Base-by-base conservation (phyloP, 2,888 invertebrate species). In the Dryococelus australis region DNA sequence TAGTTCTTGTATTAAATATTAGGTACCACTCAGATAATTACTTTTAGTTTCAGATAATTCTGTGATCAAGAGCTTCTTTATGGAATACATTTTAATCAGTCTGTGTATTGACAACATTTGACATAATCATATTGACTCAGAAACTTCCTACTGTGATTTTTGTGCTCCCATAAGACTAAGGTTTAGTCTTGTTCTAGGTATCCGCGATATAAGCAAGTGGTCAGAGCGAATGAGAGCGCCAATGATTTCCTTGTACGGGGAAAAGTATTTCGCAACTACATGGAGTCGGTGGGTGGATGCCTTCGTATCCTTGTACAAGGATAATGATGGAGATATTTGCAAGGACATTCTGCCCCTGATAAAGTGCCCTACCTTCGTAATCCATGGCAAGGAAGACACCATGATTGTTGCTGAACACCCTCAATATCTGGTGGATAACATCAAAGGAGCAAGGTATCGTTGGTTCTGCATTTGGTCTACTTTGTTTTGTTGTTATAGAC, bases 381-480 rank as follows among this genome's bases (percentile, higher is more conserved):
- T 98, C 84, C 97, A 98, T 91, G 98, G 98, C 0, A 94, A 94
- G 89, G 96, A 97, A 91, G 98, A 98, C 92, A 95, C 96, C 0
- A 93, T 98, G 92, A 95, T 98, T 3, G 95, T 95, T 0, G 91
- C 93, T 28, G 95, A 96, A 88, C 98, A 98, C 93, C 94, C 96
- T 0, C 93, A 95, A 0, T 96, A 96, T 92, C 92, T 98, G 28
- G 93, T 94, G 86, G 93, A 95, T 24, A 93, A 96, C 90, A 96
- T 98, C 86, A 92, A 93, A 88, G 93, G 94, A 65, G 94, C 96
- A 27, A 95, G 93, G 97, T 97, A 16, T 35, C 35, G 35, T 35
- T 35, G 8, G 47, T 47, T 47, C 47, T 47, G 47, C 16, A 16
- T 35, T 35, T 47, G 2, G 8, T 47, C 16, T 47, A 47, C 47